Evolutionary conservation across 2,888 invertebrate genomes (phyloP).

Genomic region (Rugalucina vietnamica): DNA sequence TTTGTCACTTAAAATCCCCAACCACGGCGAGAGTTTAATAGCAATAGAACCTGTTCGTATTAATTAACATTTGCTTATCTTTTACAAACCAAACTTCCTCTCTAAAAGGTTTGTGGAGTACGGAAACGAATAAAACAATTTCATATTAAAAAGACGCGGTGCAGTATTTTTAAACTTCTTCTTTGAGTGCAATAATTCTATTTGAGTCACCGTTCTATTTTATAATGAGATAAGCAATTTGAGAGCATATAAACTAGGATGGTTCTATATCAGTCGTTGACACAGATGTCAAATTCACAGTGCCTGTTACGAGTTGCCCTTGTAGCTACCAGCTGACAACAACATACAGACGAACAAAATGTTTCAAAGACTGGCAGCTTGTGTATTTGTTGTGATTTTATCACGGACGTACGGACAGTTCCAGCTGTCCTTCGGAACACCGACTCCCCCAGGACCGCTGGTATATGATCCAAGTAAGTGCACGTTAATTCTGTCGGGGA

Average conservation of each 20-base stretch:
- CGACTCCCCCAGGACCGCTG: constrained; percentile 20
- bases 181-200: too few relatives aligned
- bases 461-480: constrained; percentile 51
- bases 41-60: too few relatives aligned
- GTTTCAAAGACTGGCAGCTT: constrained; percentile 13
- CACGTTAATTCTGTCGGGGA: too few relatives aligned
- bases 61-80: too few relatives aligned
- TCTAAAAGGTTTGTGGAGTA: too few relatives aligned
- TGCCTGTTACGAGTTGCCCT: not conserved
- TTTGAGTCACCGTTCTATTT: too few relatives aligned
- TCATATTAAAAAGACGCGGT: too few relatives aligned
- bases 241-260: not conserved
- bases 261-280: not conserved
- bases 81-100: too few relatives aligned
- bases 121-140: too few relatives aligned
- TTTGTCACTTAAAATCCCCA: too few relatives aligned
- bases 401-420: constrained; percentile 17
- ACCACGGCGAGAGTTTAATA: too few relatives aligned
- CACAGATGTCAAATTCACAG: not conserved
- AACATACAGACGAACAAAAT: constrained; percentile 18
- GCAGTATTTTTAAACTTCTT: too few relatives aligned
- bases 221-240: not conserved
- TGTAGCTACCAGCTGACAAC: not conserved
- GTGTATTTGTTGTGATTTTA: not conserved
- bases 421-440: constrained; percentile 14